Conservation (phyloP, 2,797 vertebrate species). For the Cacajao melanocephalus region DNA sequence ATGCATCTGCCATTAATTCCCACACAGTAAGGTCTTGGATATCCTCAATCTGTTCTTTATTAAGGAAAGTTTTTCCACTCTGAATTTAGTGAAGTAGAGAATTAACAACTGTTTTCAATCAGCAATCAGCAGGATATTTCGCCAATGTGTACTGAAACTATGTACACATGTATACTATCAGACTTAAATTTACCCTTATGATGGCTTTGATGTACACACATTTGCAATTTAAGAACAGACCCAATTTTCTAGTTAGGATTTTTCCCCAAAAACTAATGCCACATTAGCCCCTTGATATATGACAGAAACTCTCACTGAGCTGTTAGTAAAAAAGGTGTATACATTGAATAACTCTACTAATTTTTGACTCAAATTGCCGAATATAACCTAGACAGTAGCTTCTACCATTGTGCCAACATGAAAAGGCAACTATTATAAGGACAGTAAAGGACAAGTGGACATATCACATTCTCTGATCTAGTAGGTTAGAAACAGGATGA, state of each 20-base stretch:
- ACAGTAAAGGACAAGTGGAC: background rate
- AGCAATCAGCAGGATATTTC: constrained; percentile 92
- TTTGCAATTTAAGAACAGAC: constrained; percentile 78
- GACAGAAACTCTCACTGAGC: constrained; percentile 60
- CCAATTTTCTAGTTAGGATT: constrained; percentile 78
- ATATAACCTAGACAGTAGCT: background rate
- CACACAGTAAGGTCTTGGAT: constrained; percentile 94
- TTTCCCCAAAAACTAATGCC: constrained; percentile 63
- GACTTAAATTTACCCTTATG: constrained; percentile 88
- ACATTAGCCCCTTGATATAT: constrained; percentile 74
- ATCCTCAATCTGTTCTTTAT: constrained; percentile 96
- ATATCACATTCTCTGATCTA: background rate
- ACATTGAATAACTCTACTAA: background rate
- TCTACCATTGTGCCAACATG: background rate
- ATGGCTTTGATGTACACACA: constrained; percentile 86
- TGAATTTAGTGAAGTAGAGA: constrained; percentile 96
- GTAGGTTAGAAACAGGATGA: background rate
- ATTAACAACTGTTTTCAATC: constrained; percentile 99
- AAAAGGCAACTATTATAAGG: background rate
- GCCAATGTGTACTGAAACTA: constrained; percentile 86
- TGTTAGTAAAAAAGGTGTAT: constrained; percentile 30
- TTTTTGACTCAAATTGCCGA: background rate
- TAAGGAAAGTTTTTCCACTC: constrained; percentile 91
- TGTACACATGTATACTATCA: constrained; percentile 86
- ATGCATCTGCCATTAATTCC: constrained; percentile 97